A percentile compares a stretch with the other conserved stretches of the same genome.
Evolutionary conservation across 2,888 invertebrate species (phyloP).

Genomic region (Ischnus inquisitorius): DNA sequence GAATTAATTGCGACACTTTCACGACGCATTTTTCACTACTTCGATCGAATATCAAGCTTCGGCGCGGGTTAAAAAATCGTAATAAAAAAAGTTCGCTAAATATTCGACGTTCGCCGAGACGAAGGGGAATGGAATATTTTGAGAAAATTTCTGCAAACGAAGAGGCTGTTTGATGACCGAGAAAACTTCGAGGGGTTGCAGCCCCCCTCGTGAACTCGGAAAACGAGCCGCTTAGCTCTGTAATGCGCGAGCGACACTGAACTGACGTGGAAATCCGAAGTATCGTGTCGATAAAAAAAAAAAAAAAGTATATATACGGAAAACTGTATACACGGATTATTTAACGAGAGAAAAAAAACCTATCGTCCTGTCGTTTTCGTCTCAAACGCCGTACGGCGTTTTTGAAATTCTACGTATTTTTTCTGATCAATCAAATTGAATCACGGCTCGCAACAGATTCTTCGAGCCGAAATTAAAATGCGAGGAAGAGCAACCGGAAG

Average conservation of each 20-base stretch:
- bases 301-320: background rate
- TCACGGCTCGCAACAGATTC: conserved; percentile 45
- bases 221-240: conserved; percentile 28
- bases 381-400: conserved; percentile 15
- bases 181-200: conserved; percentile 45
- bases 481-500: conserved; percentile 32
- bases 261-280: background rate
- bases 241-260: background rate
- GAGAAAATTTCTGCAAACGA: conserved; percentile 7
- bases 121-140: conserved; percentile 29
- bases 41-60: background rate
- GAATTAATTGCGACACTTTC: background rate
- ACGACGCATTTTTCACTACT: background rate
- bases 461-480: conserved; percentile 58
- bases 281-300: background rate
- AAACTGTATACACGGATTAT: too few relatives aligned
- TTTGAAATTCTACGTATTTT: background rate
- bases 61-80: background rate
- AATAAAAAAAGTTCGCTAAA: background rate
- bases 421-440: conserved; percentile 1
- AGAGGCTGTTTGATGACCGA: conserved; percentile 53
- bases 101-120: background rate
- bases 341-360: too few relatives aligned
- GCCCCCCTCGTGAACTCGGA: conserved; percentile 17
- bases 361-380: background rate